Base-by-base conservation (phyloP, 2,888 invertebrate species). In the Dexiosoma caninum region DNA sequence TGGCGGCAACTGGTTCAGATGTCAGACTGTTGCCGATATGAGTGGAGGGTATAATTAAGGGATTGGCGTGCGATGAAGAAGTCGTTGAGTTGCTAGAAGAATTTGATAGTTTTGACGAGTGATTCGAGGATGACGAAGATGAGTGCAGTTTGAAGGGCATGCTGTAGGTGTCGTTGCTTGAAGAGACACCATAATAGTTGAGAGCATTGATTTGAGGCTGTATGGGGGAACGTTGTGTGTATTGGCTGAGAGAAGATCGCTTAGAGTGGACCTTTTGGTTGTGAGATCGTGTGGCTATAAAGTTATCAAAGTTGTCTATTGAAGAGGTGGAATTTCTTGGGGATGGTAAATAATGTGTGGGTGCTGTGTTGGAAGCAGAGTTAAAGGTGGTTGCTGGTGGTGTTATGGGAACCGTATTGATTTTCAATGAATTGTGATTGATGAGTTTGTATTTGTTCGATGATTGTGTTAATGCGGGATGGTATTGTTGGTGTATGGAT, bases 261-360 rank as follows among this genome's bases (percentile, higher is more conserved):
- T 78, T 78, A 1, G 80, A 77, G 42, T 77, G 69, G 35, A 74
- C 60, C 19, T 76, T 80, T 59, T 74, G 66, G 12, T 19, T 27
- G 2, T 70, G 59, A 2, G 86, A 87, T 30, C 89, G 87, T 71
- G 86, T 70, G 21, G 85, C 84, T 78, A 88, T 88, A 84, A 89
- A 89, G 72, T 84, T 86, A 83, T 89, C 88, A 78, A 89, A 89
- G 84, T 89, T 88, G 76, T 89, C 88, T 23, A 87, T 85, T 32
- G 89, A 89, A 57, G 88, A 88, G 51, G 86, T 85, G 44, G 89
- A 88, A 70, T 86, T 88, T 83, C 88, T 86, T 40, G 87, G 40
- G 87, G 59, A 83, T 71, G 71, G 84, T 83, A 83, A 84, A 85
- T 59, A 64, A 9, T 53, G 51, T 0, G 35, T 16, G 37, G 19